These are phyloP conservation scores for Paragorgia papillata DNA, from an alignment of 92 coral and sea anemone species.

Conservation along the genomic window DNA sequence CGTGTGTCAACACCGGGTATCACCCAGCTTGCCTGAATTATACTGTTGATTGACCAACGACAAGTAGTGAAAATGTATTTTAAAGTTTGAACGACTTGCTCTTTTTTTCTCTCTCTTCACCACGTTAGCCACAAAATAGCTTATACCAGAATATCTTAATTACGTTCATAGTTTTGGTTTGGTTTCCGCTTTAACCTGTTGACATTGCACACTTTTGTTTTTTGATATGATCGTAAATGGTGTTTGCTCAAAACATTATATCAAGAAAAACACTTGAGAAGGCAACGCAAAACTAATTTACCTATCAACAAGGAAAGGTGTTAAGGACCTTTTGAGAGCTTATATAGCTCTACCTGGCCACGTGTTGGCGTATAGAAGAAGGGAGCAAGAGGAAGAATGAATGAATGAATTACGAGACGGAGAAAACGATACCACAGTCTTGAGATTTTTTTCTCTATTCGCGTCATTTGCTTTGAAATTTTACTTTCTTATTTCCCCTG, in stretches of 20 bases:
- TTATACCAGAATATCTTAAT: not conserved
- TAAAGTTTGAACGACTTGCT: slow-evolving; percentile 1
- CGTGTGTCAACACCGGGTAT: slow-evolving; percentile 20
- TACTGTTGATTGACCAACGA: slow-evolving; percentile 20
- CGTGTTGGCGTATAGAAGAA: not conserved
- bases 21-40: slow-evolving; percentile 10
- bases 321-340: slow-evolving; percentile 32
- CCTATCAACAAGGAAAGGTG: slow-evolving; percentile 42
- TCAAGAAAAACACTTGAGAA: not conserved
- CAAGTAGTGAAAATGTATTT: not conserved
- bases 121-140: too few species aligned
- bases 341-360: not conserved
- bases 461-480: not conserved
- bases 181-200: not conserved
- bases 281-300: slow-evolving; percentile 26
- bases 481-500: not conserved
- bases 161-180: not conserved
- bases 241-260: slow-evolving; percentile 14
- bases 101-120: not conserved
- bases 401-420: too few species aligned
- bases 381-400: too few species aligned
- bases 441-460: too few species aligned
- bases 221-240: not conserved
- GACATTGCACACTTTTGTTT: not conserved
- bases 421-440: too few species aligned